Evolutionary conservation across 2,888 invertebrate genomes (phyloP).

Genomic region (Synanthedon andrenaeformis): DNA sequence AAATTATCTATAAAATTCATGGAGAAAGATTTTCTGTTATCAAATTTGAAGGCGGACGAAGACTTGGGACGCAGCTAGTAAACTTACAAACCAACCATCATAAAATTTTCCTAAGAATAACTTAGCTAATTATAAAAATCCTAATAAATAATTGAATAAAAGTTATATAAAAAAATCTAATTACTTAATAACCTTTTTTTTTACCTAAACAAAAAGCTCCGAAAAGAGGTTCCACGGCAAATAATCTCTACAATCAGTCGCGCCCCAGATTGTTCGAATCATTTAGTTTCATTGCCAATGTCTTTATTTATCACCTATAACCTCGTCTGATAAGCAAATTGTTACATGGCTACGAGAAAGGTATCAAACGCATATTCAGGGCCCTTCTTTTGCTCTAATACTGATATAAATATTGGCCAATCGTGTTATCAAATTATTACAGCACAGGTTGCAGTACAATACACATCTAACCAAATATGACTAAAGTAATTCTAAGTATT

Average conservation of each 20-base stretch:
- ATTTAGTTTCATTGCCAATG: constrained; percentile 39
- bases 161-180: too few species aligned
- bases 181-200: too few species aligned
- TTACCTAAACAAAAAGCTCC: constrained; percentile 9
- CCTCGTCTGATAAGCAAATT: constrained; percentile 60
- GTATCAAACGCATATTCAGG: constrained; percentile 41
- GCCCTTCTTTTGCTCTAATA: constrained; percentile 43
- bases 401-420: constrained; percentile 66
- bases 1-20: too few species aligned
- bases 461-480: constrained; percentile 48
- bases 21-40: too few species aligned
- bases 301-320: constrained; percentile 63
- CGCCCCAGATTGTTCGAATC: constrained; percentile 34
- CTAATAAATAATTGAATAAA: too few species aligned
- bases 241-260: constrained; percentile 33
- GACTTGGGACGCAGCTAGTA: too few species aligned
- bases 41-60: too few species aligned
- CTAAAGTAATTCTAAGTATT: constrained; percentile 30
- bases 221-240: constrained; percentile 38
- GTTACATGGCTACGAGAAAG: constrained; percentile 62
- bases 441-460: constrained; percentile 33
- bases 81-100: too few species aligned
- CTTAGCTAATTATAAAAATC: too few species aligned
- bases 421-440: constrained; percentile 53
- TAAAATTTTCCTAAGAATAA: too few species aligned